Evolutionary conservation across 2,888 invertebrate genomes (phyloP), one percentile per base, ranked within the genome.

Genomic region (Dendrolimus houi): DNA sequence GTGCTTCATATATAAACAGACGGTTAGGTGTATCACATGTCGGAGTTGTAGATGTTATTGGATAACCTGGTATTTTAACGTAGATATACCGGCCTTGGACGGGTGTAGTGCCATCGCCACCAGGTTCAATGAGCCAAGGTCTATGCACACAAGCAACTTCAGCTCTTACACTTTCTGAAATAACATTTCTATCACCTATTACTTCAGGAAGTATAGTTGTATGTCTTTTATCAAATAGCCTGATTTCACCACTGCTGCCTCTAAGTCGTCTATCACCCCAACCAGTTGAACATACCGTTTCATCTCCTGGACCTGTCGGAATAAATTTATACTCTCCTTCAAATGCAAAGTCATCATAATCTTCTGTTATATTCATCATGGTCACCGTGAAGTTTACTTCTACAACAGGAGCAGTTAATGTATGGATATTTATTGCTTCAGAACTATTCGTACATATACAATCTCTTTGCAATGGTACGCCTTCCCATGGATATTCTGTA

Each of bases 331-430:
- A 94, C 75, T 93, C 93, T 0, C 94, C 95, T 71, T 96, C 96
- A 83, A 96, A 95, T 74, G 93, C 93, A 81, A 95, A 96, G 74
- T 95, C 94, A 58, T 94, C 92, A 72, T 95, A 95, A 85, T 96
- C 95, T 81, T 96, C 95, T 8, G 95, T 94, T 58, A 95, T 94
- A 83, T 94, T 94, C 96, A 97, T 96, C 77, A 94, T 92, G 12
- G 93, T 93, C 8, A 96, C 93, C 17, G 94, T 92, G 75, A 96
- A 96, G 72, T 93, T 94, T 0, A 96, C 92, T 77, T 95, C 94
- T 9, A 96, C 93, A 58, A 93, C 92, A 55, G 92, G 92, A 1
- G 95, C 93, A 12, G 95, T 94, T 62, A 95, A 89, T 29, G 94
- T 94, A 62, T 93, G 92, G 63, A 95, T 88, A 59, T 92, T 90